Base-by-base conservation (phyloP, 1,140 invertebrate species). In the Epicauta chinensis region DNA sequence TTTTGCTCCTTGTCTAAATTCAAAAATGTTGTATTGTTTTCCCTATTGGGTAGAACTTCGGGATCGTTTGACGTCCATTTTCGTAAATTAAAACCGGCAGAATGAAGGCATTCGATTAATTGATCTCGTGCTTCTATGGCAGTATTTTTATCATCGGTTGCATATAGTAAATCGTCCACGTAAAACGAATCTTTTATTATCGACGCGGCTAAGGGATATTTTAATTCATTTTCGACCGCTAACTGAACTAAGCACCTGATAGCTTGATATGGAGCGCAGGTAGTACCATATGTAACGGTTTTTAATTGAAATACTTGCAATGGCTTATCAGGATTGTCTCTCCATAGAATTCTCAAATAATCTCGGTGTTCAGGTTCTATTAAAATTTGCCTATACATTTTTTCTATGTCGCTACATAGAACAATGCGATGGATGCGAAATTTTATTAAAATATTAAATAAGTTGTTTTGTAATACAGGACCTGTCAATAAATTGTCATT, bases 81-180 rank as follows among this genome's bases (percentile, higher is more conserved):
- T 10, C 53, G 41, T 7, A 64, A 42, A 12, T 51, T 9, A 43
- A 67, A 61, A 15, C 62, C 56, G 11, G 32, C 57, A 0, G 29
- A 30, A 40, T 39, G 11, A 50, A 14, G 48, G 7, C 62, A 29
- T 31, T 48, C 16, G 15, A 41, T 3, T 10, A 55, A 42, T 46
- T 56, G 40, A 10, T 54, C 44, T 11, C 55, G 6, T n/a, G 37
- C 49, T 37, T 64, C 47, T 6, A 55, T 55, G 13, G 71, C 70
- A 23, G 63, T 61, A 2, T 74, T 46, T 12, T 69, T 43, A 58
- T 77, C 73, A 48, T 77, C 73, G 2, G n/a, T n/a, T n/a, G n/a
- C n/a, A n/a, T n/a, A n/a, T n/a, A n/a, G n/a, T n/a, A n/a, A n/a
- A n/a, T n/a, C n/a, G n/a, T n/a, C n/a, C n/a, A 75, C 65, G 52